These are phyloP conservation scores for Halocaridina rubra DNA, from an alignment of 2,888 invertebrate genomes.

Conservation along the genomic window DNA sequence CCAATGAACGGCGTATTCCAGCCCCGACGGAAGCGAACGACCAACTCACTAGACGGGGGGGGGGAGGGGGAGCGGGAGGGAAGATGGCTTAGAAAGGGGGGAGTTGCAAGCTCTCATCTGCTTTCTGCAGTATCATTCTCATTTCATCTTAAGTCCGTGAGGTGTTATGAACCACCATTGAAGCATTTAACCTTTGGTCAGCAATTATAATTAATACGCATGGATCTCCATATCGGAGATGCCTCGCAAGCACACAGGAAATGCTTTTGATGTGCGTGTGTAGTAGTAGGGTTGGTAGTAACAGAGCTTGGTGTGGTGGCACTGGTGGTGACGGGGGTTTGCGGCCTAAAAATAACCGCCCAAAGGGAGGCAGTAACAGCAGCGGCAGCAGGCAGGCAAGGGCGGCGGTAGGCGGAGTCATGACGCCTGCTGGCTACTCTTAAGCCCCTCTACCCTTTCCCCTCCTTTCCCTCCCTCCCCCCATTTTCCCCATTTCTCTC, in stretches of 20 bases:
- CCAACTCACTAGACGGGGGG: background rate
- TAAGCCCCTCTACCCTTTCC: background rate
- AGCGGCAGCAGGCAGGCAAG: constrained; percentile 24
- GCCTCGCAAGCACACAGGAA: constrained; percentile 24
- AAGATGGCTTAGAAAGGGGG: too few species aligned
- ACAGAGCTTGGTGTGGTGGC: constrained; percentile 5
- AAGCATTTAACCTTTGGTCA: too few species aligned
- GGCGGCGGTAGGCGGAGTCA: background rate
- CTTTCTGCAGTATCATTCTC: background rate
- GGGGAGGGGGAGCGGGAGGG: too few species aligned
- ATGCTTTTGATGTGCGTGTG: background rate
- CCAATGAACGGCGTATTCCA: constrained; percentile 5
- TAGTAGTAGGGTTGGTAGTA: background rate
- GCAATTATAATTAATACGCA: too few species aligned
- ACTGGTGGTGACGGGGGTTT: constrained; percentile 19
- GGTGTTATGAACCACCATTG: too few species aligned
- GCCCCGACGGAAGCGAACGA: constrained; percentile 1
- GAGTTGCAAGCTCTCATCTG: background rate
- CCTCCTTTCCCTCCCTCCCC: background rate
- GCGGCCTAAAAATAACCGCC: constrained; percentile 40
- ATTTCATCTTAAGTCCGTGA: too few species aligned
- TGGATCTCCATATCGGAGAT: background rate
- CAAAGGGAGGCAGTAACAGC: constrained; percentile 25
- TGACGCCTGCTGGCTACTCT: constrained; percentile 1
- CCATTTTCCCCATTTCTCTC: background rate